Base-by-base conservation (phyloP, 2,113 vertebrate species). In the Etheostoma spectabile region DNA sequence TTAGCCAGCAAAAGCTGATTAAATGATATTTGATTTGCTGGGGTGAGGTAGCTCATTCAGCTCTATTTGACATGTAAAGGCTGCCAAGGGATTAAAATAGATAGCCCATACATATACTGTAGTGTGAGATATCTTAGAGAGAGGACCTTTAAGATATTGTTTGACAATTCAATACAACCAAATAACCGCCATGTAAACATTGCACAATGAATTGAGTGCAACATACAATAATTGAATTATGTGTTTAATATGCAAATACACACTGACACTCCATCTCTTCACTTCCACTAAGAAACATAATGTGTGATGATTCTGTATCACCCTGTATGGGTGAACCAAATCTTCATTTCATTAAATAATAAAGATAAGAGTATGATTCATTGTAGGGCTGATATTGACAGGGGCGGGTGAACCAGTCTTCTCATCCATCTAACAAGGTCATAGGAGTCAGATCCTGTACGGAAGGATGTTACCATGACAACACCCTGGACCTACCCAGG, bases 391-490 rank as follows among this genome's bases (percentile, higher is more conserved):
- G 65, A 77, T 79, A 68, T 57, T 11, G 38, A 56, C 59, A 64
- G 14, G 48, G 53, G 38, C 1, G 62, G 60, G 53, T 62, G 71
- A 81, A 75, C 82, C 70, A 33, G 52, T 68, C 64, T 51, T 69
- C 63, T 69, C 62, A 84, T 73, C 63, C 38, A 60, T 72, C 35
- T 71, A 67, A 79, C 64, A 52, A 74, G 86, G 86, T 83, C 91
- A 85, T 3, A 13, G 67, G 59, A 71, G 80, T 86, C 86, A 86
- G 65, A 88, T 92, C 86, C 86, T 82, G 86, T 87, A 75, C 18
- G 71, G 87, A 92, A 83, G 74, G 75, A 90, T 76, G 79, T 86
- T 65, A 57, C 73, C 75, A 86, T 79, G 77, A 76, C 75, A 84
- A 91, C 82, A 45, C 80, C 69, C 51, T n/a, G 61, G 21, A 35